phyloP scores from a whole-genome alignment of 2,888 invertebrate genomes.

The Bursaphelenchus okinawaensis region DNA sequence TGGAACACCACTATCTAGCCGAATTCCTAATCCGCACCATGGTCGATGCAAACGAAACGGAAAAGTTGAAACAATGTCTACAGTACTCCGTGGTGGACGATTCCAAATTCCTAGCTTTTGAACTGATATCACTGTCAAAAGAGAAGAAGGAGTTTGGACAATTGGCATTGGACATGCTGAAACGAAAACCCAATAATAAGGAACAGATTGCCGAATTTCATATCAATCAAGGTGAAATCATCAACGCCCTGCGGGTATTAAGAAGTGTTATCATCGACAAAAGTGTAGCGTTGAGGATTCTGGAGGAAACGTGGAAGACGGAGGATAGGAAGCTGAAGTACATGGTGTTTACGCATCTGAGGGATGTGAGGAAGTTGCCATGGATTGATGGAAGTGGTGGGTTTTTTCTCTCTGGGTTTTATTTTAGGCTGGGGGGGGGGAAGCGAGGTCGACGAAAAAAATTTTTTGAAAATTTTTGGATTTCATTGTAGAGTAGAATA shows the following conservation, averaged over 20 bases:
- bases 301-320: slow-evolving; percentile 27
- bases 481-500: too few species aligned
- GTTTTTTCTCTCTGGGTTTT: too few species aligned
- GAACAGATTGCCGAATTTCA: slow-evolving; percentile 13
- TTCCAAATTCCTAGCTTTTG: slow-evolving; percentile 34
- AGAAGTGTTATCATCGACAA: slow-evolving; percentile 12
- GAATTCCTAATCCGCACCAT: slow-evolving; percentile 27
- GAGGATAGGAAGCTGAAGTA: slow-evolving; percentile 29
- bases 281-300: slow-evolving; percentile 16
- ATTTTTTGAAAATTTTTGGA: too few species aligned
- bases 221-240: slow-evolving; percentile 7
- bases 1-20: slow-evolving; percentile 30
- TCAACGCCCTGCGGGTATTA: slow-evolving; percentile 7
- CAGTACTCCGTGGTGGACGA: slow-evolving; percentile 39
- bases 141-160: slow-evolving; percentile 8
- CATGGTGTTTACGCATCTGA: slow-evolving; percentile 22
- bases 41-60: slow-evolving; percentile 35
- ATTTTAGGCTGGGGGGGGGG: too few species aligned
- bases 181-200: neutral
- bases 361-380: neutral
- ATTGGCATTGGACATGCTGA: slow-evolving; percentile 12
- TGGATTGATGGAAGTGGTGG: slow-evolving; percentile 2
- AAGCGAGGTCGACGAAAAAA: too few species aligned
- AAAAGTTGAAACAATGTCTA: slow-evolving; percentile 34
- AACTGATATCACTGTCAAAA: neutral